These are phyloP conservation scores for Coenonympha glycerion DNA, from an alignment of 2,888 invertebrate species.

Conservation along the genomic window DNA sequence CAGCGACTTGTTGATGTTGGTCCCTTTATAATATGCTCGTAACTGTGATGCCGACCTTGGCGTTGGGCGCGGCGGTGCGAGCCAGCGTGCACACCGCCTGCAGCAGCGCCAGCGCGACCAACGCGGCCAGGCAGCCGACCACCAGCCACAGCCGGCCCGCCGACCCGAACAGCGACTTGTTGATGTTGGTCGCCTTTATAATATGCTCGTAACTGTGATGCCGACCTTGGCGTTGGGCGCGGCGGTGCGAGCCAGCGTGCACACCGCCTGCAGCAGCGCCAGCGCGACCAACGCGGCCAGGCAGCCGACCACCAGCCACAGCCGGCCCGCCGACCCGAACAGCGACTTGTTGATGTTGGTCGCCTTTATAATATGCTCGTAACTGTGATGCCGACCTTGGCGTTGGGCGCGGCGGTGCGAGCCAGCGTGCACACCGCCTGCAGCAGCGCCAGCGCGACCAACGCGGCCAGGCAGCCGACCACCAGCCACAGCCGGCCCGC, in stretches of 20 bases:
- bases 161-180: conserved; percentile 74
- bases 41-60: not conserved
- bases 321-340: conserved; percentile 82
- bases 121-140: conserved; percentile 85
- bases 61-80: not conserved
- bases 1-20: conserved; percentile 52
- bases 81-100: conserved; percentile 91
- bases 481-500: conserved; percentile 88
- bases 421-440: conserved; percentile 91
- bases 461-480: conserved; percentile 85
- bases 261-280: conserved; percentile 87
- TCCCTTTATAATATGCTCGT: not conserved
- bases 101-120: conserved; percentile 85
- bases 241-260: conserved; percentile 81
- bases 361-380: not conserved
- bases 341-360: conserved; percentile 48
- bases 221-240: not conserved
- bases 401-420: conserved; percentile 1
- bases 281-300: conserved; percentile 86
- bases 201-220: not conserved
- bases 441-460: conserved; percentile 85
- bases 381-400: not conserved
- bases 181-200: conserved; percentile 25
- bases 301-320: conserved; percentile 89
- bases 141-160: conserved; percentile 88